Conservation (phyloP, 2,888 invertebrate genomes). For the Idaea biselata region DNA sequence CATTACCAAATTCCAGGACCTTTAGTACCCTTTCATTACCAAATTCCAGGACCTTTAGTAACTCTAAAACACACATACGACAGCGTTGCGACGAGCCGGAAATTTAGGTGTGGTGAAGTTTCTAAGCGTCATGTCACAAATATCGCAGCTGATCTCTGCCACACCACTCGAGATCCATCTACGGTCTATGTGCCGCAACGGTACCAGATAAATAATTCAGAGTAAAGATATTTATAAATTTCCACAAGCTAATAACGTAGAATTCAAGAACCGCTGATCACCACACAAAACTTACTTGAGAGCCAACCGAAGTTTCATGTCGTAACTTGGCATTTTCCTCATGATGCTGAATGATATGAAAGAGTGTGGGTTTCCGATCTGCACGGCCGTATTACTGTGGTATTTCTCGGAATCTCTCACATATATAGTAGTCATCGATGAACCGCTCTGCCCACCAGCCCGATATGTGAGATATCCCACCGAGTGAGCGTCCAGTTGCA, state of each 20-base stretch:
- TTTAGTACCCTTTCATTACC: too few relatives aligned
- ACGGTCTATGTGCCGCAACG: too few relatives aligned
- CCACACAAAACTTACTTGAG: constrained; percentile 84
- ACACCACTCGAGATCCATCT: too few relatives aligned
- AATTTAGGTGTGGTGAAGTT: too few relatives aligned
- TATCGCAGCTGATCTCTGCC: too few relatives aligned
- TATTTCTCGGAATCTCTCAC: constrained; percentile 87
- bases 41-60: too few relatives aligned
- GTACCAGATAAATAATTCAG: too few relatives aligned
- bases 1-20: too few relatives aligned
- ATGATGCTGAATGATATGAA: constrained; percentile 88
- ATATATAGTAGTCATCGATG: constrained; percentile 90
- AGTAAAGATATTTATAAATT: too few relatives aligned
- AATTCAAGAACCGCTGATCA: not conserved
- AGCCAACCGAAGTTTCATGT: constrained; percentile 88
- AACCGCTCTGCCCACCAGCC: constrained; percentile 81
- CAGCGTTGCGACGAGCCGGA: too few relatives aligned
- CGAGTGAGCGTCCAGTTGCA: constrained; percentile 92
- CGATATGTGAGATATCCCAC: constrained; percentile 94
- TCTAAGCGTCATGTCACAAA: too few relatives aligned
- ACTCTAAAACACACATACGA: too few relatives aligned
- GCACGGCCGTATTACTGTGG: constrained; percentile 85
- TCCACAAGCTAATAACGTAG: not conserved
- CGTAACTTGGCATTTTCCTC: constrained; percentile 88
- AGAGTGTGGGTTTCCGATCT: constrained; percentile 91